Conservation (phyloP, 2,797 vertebrate genomes). For the Sebastes oblongus region DNA sequence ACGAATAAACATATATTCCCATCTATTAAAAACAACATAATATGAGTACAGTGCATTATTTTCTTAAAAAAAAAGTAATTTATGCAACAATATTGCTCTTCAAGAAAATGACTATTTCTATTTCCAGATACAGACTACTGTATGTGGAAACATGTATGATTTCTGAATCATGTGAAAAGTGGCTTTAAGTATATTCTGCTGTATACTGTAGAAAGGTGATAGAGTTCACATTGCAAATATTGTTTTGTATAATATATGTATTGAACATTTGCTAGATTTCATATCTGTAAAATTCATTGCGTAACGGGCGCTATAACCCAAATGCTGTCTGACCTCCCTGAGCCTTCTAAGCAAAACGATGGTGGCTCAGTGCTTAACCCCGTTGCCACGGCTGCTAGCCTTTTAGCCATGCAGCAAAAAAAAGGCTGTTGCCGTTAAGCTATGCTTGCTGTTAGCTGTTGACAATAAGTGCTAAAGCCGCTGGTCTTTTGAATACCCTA, state of each 20-base stretch:
- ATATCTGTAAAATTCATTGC: conserved; percentile 7
- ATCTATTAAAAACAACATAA: not conserved
- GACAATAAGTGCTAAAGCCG: conserved; percentile 52
- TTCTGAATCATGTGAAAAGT: not conserved
- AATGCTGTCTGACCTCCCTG: conserved; percentile 25
- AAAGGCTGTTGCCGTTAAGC: conserved; percentile 36
- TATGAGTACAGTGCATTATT: not conserved
- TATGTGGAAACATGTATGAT: not conserved
- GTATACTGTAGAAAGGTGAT: not conserved
- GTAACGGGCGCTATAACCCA: conserved; percentile 7
- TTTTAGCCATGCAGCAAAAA: conserved; percentile 59
- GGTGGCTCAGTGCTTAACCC: conserved; percentile 40
- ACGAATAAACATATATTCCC: not conserved
- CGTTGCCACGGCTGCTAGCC: conserved; percentile 34
- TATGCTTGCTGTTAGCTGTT: conserved; percentile 38
- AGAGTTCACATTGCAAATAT: not conserved
- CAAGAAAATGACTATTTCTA: not conserved
- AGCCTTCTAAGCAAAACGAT: conserved; percentile 14
- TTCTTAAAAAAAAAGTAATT: not conserved
- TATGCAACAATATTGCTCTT: not conserved
- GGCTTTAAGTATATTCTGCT: not conserved
- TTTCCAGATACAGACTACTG: not conserved
- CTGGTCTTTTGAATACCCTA: conserved; percentile 54
- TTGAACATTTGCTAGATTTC: conserved; percentile 1
- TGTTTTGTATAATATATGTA: not conserved